These are phyloP conservation scores for Manis javanica DNA, from an alignment of 2,797 vertebrate genomes.

Conservation along the genomic window DNA sequence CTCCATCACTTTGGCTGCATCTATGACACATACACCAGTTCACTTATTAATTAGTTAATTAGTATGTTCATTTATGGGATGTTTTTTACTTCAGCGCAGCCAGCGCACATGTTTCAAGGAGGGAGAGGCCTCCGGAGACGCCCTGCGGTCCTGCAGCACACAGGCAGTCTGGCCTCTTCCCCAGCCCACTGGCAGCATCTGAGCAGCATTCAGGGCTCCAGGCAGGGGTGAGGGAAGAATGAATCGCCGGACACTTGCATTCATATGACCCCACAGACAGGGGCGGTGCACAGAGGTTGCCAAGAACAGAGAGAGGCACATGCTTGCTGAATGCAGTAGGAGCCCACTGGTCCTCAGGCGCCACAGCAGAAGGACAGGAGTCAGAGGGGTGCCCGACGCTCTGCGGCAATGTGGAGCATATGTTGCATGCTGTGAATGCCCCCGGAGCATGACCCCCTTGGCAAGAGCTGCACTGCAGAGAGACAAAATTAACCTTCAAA, in stretches of 20 bases:
- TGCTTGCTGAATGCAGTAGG: background rate
- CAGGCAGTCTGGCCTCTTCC: background rate
- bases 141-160: background rate
- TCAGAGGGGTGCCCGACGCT: background rate
- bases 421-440: background rate
- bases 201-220: background rate
- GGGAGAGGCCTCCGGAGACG: background rate
- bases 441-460: background rate
- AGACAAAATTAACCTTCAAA: constrained; percentile 56
- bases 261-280: background rate
- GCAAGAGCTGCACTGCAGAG: background rate
- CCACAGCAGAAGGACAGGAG: accelerated
- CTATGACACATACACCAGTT: background rate
- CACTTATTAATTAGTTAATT: background rate
- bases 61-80: background rate
- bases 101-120: background rate
- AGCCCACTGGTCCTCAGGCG: background rate
- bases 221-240: background rate
- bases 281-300: background rate
- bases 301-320: background rate
- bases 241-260: constrained; percentile 62
- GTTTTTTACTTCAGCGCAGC: background rate
- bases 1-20: background rate
- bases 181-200: background rate
- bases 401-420: background rate